Evolutionary conservation across 2,888 invertebrate species (phyloP).

Genomic region (Tipula helvola): DNA sequence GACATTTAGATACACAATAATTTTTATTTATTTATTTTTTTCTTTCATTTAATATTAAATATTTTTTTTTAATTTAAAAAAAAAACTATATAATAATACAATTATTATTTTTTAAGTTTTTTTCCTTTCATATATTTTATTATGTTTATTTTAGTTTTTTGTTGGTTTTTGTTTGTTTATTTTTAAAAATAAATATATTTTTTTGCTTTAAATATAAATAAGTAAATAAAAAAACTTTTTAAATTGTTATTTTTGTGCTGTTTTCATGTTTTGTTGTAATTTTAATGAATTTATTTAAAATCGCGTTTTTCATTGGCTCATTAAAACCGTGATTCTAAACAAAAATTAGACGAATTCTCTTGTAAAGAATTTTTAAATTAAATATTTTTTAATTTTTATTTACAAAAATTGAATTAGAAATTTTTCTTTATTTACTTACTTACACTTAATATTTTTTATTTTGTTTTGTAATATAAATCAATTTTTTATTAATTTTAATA

Average conservation of each 20-base stretch:
- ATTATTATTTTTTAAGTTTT: background rate
- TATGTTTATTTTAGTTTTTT: background rate
- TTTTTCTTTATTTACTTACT: background rate
- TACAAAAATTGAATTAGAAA: background rate
- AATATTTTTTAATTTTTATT: background rate
- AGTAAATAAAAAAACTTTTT: background rate
- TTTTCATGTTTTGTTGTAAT: background rate
- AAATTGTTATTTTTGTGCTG: background rate
- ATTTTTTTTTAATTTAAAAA: conserved; percentile 9
- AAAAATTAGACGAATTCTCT: background rate
- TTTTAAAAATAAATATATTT: background rate
- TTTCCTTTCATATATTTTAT: background rate
- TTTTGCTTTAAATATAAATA: background rate
- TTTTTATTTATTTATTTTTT: conserved; percentile 13
- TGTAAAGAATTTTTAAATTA: background rate
- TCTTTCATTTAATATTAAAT: conserved; percentile 7
- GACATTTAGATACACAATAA: conserved; percentile 17
- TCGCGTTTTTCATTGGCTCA: conserved; percentile 14
- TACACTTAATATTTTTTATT: background rate
- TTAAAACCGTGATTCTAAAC: conserved; percentile 12
- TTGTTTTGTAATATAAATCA: background rate
- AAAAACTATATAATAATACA: conserved; percentile 8
- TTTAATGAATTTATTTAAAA: background rate
- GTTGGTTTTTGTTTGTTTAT: background rate
- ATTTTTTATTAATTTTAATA: background rate